Base-by-base conservation (phyloP, 1,140 invertebrate genomes). In the Vollenhovia emeryi region DNA sequence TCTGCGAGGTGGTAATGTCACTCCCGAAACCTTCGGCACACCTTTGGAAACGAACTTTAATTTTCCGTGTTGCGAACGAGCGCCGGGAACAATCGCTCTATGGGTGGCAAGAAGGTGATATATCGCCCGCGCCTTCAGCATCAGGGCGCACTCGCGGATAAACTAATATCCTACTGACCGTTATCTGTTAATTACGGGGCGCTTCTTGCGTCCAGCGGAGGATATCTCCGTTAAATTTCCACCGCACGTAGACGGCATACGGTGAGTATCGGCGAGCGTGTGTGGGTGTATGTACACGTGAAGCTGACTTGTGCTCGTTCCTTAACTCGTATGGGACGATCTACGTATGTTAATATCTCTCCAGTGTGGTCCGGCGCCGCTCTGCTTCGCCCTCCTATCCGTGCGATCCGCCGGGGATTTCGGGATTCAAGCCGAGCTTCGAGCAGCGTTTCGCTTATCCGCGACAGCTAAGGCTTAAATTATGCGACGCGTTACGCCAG, bases 121-220 rank as follows among this genome's bases (percentile, higher is more conserved):
- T 64, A 88, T 76, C 55, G 55, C 6, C 40, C 11, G n/a, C 24
- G 48, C 60, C 50, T 86, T 84, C 79, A 68, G 50, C 45, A 36
- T 68, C 55, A 48, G 30, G 50, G 21, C 18, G 71, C 55, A 55
- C 62, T 60, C 40, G 36, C 40, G 73, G 80, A 68, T 79, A 85
- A 85, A 87, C 82, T 87, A 59, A 87, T 79, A 85, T 79, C 18
- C 68, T 60, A 24, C 21, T 68, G 78, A 85, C 74, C 86, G 84
- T 90, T 90, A 90, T 88, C 89, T 86, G 89, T 90, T 90, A 90
- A 90, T 90, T 90, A 90, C n/a, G 48, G 60, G 18, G 0, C 27
- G 78, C 69, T 90, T 90, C 86, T 90, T 90, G 86, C 69, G 36
- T 40, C 18, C n/a, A 21, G 6, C 24, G 60, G 62, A 48, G 62